Evolutionary conservation across 2,113 vertebrate genomes (phyloP), one percentile per base, ranked within the genome.

Genomic region (Atlantisia rogersi): DNA sequence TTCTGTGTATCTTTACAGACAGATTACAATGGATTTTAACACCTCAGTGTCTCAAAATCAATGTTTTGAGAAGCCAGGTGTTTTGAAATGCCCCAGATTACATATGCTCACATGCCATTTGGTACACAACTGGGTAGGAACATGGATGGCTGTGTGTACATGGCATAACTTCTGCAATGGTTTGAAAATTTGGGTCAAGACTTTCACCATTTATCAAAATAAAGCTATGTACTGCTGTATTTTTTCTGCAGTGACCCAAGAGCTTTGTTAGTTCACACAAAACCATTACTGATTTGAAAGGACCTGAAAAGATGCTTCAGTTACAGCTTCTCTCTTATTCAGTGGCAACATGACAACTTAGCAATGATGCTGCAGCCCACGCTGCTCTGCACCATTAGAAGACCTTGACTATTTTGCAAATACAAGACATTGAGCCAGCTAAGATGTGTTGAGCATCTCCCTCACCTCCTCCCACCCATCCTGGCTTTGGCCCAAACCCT

Each of bases 361-460:
- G 88, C 7, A 11, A 53, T 52, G 74, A 44, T 50, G 78, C 67
- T 79, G 73, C 69, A 95, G 79, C 87, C 92, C 90, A 93, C 82
- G 0, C 92, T 77, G 82, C 78, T 52, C 92, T 83, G 82, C 82
- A 67, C 52, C 85, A 31, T 86, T 82, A 90, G 88, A 88, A 67
- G 71, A 93, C 85, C 93, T 82, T 60, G 50, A 88, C 73, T 92
- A 85, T 70, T 94, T 85, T 94, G 88, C 92, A 96, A 87, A 93
- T 74, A 90, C 46, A 73, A 94, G 94, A 58, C 87, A 77, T 0
- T 28, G 31, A 92, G 75, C 58, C 71, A 93, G 63, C 40, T 56
- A 76, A 93, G 82, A 92, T 63, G 50, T 55, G 59, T 40, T 73
- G 68, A 87, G 92, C 68, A 80, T 81, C 91, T 91, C 85, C 71